These are phyloP conservation scores for Laothoe populi DNA, from an alignment of 2,888 invertebrate species.

Conservation along the genomic window DNA sequence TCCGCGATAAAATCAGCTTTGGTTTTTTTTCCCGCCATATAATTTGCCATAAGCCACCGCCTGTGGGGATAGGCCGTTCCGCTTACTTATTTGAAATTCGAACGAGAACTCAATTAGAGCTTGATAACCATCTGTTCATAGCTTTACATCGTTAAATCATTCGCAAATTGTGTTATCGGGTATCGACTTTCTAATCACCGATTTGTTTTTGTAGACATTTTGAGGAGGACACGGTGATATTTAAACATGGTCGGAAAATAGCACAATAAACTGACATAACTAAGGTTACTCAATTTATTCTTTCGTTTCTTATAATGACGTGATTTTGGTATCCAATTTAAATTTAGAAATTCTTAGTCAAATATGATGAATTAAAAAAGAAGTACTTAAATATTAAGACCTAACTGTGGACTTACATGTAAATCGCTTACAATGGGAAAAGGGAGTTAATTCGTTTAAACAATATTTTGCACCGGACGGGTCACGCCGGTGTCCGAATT, in stretches of 20 bases:
- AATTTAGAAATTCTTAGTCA: no score
- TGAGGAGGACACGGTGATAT: no score
- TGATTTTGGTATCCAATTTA: no score
- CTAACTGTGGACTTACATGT: constrained; percentile 2
- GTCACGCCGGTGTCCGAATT: constrained; percentile 60
- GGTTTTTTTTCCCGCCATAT: constrained; percentile 74
- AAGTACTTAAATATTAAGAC: background rate
- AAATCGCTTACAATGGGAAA: constrained; percentile 52
- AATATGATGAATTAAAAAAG: background rate
- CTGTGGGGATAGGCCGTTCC: constrained; percentile 65
- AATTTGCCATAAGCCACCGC: constrained; percentile 69
- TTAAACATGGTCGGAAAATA: no score
- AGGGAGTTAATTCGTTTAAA: constrained; percentile 76
- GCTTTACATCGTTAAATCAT: constrained; percentile 30
- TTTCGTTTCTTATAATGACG: no score
- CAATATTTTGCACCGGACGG: constrained; percentile 77
- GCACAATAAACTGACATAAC: no score
- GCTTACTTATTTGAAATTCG: constrained; percentile 69
- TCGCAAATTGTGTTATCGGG: constrained; percentile 25
- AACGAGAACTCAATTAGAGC: constrained; percentile 75
- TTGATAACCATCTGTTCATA: constrained; percentile 51
- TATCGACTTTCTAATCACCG: constrained; percentile 24
- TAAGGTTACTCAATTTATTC: no score
- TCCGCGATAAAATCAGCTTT: constrained; percentile 84
- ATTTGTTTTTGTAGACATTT: background rate